Evolutionary conservation across 2,888 invertebrate species (phyloP).

Genomic region (Pristionchus entomophagus): DNA sequence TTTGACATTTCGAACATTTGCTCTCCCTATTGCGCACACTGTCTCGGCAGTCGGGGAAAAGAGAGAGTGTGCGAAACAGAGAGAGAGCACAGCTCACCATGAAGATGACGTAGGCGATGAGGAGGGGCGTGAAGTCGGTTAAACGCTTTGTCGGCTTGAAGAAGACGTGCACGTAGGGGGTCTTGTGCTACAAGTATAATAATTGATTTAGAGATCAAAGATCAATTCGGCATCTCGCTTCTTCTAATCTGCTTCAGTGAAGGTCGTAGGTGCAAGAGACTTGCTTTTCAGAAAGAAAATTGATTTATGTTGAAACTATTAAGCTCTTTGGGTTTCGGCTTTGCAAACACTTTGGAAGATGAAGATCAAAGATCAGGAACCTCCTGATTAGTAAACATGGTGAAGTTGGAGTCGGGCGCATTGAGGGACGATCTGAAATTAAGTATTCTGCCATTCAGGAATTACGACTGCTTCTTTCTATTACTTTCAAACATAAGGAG

Average conservation of each 20-base stretch:
- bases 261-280: too few relatives aligned
- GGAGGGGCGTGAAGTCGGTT: slow-evolving; percentile 67
- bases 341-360: background rate
- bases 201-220: background rate
- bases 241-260: too few relatives aligned
- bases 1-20: too few relatives aligned
- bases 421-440: background rate
- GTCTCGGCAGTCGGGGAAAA: background rate
- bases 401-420: slow-evolving; percentile 46
- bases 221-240: background rate
- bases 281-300: background rate
- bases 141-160: slow-evolving; percentile 70
- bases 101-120: slow-evolving; percentile 65
- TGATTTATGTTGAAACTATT: background rate
- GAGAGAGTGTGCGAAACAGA: background rate
- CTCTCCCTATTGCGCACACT: too few relatives aligned
- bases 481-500: too few relatives aligned
- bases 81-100: slow-evolving; percentile 54
- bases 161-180: slow-evolving; percentile 70
- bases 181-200: slow-evolving; percentile 49
- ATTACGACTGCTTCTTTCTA: too few relatives aligned
- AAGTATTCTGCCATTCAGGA: too few relatives aligned
- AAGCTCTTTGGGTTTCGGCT: background rate
- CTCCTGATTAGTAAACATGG: slow-evolving; percentile 38
- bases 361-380: slow-evolving; percentile 32